Conservation (phyloP, 2,113 vertebrate species). For the Cairina moschata region DNA sequence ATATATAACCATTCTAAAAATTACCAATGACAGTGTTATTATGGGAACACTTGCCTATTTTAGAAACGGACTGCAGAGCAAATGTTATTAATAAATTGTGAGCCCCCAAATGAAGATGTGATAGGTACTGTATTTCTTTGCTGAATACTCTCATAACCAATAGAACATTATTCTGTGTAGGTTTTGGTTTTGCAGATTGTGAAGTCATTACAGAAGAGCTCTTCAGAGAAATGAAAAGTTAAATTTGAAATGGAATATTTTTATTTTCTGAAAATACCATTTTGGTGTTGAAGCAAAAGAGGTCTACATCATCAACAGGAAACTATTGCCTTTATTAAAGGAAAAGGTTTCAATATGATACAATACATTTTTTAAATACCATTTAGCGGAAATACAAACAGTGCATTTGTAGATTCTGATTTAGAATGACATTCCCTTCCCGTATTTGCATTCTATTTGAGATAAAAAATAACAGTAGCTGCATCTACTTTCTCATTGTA, state of each 20-base stretch:
- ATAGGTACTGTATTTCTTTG: background rate
- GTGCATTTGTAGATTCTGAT: background rate
- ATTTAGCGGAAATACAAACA: background rate
- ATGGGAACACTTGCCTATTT: background rate
- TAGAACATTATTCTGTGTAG: background rate
- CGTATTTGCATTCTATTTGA: background rate
- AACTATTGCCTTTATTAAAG: background rate
- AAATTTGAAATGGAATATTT: background rate
- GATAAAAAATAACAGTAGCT: background rate
- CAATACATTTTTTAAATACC: background rate
- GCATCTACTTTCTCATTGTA: background rate
- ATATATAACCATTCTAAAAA: slow-evolving; percentile 13
- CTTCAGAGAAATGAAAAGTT: slow-evolving; percentile 1
- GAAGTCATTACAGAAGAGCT: background rate
- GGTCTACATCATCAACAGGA: background rate
- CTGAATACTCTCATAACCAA: background rate
- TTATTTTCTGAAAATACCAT: background rate
- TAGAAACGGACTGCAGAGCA: background rate
- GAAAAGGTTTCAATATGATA: background rate
- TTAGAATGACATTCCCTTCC: background rate
- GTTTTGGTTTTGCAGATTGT: background rate
- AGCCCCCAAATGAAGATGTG: background rate
- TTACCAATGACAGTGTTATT: background rate
- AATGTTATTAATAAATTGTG: background rate
- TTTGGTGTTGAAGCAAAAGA: background rate